Percentiles rank a stretch among this genome's conserved stretches.
phyloP scores from a whole-genome alignment of 2,113 vertebrate genomes.

The Atractosteus spatula region DNA sequence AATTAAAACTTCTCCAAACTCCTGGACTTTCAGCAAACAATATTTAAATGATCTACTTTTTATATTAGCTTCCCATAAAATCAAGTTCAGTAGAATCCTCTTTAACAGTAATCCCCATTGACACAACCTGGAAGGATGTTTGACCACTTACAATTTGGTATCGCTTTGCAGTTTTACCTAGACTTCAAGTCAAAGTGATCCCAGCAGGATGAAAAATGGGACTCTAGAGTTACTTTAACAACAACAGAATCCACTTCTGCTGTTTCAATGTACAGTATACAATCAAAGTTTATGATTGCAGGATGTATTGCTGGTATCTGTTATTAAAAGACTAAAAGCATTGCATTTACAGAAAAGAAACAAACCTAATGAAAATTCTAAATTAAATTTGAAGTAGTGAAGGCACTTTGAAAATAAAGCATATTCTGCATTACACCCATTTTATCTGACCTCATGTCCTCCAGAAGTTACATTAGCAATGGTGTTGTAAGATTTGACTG shows the following conservation, averaged over 20 bases:
- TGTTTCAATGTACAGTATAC: not conserved
- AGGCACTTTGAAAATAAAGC: too few relatives aligned
- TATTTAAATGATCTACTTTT: constrained; percentile 26
- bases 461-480: not conserved
- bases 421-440: too few relatives aligned
- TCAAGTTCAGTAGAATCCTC: constrained; percentile 47
- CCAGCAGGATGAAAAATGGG: too few relatives aligned
- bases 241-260: not conserved
- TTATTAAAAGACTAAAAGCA: not conserved
- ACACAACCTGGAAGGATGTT: not conserved
- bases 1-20: constrained; percentile 46
- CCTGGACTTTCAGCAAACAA: constrained; percentile 41
- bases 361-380: too few relatives aligned
- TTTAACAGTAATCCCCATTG: constrained; percentile 15
- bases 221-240: not conserved
- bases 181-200: not conserved
- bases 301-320: not conserved
- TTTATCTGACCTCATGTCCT: not conserved
- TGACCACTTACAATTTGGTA: not conserved
- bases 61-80: constrained; percentile 18
- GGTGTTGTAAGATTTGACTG: not conserved
- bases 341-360: too few relatives aligned
- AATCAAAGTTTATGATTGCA: not conserved
- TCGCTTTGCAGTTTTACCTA: not conserved
- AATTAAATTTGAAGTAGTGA: too few relatives aligned